phyloP scores from a whole-genome alignment of 2,113 vertebrate genomes.

The Pachypanchax playfairii region DNA sequence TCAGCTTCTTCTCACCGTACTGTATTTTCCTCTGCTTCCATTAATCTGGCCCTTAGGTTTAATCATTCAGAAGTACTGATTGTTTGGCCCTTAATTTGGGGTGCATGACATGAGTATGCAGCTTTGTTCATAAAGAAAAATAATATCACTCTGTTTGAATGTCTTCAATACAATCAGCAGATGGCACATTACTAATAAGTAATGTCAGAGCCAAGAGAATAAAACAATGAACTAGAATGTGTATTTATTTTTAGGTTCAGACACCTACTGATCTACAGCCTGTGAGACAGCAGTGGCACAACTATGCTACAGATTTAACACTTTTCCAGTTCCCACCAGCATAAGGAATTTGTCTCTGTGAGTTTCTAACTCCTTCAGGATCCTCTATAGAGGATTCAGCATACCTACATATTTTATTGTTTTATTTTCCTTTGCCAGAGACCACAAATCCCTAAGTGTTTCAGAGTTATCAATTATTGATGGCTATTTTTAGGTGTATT shows the following conservation, averaged over 20 bases:
- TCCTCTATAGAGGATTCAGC: too few relatives aligned
- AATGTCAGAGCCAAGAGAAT: conserved; percentile 21
- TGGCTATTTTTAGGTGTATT: neutral
- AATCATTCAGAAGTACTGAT: conserved; percentile 50
- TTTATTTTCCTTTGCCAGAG: neutral
- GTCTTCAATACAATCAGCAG: conserved; percentile 46
- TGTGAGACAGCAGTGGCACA: neutral
- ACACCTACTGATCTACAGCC: neutral
- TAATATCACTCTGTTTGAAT: conserved; percentile 38
- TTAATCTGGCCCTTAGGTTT: too few relatives aligned
- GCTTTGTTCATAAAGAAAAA: conserved; percentile 45
- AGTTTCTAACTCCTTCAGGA: neutral
- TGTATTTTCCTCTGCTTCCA: conserved; percentile 7
- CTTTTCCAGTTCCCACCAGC: neutral
- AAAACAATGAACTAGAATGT: conserved; percentile 25
- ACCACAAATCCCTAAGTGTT: neutral
- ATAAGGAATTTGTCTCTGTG: neutral
- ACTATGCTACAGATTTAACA: neutral
- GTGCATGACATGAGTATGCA: conserved; percentile 50
- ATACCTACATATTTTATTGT: too few relatives aligned
- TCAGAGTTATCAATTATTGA: neutral
- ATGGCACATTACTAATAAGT: conserved; percentile 49
- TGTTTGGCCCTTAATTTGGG: conserved; percentile 56
- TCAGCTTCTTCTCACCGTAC: too few relatives aligned
- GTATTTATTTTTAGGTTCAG: conserved; percentile 9